A percentile compares a stretch with the other conserved stretches of the same genome.
phyloP scores from a whole-genome alignment of 2,797 vertebrate species.

The Hemitrygon akajei region DNA sequence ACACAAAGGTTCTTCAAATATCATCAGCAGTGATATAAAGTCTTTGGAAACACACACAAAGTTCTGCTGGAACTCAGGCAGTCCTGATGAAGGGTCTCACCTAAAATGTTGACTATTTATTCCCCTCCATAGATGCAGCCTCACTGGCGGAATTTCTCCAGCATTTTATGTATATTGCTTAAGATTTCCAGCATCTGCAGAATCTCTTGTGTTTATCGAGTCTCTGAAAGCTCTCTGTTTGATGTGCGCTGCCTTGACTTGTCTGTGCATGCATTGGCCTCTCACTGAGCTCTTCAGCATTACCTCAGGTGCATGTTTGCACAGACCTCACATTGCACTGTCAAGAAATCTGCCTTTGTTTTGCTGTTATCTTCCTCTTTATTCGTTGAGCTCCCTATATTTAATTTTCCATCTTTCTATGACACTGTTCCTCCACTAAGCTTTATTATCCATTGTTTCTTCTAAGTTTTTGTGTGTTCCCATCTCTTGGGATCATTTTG shows the following conservation, averaged over 20 bases:
- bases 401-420: background rate
- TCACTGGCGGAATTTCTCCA: too few relatives aligned
- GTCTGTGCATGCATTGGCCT: background rate
- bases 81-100: too few relatives aligned
- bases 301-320: background rate
- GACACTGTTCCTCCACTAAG: background rate
- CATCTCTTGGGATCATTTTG: background rate
- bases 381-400: background rate
- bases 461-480: background rate
- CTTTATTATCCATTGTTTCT: background rate
- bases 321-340: background rate
- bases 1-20: background rate
- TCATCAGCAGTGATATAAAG: background rate
- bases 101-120: too few relatives aligned
- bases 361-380: background rate
- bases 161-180: too few relatives aligned
- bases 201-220: background rate
- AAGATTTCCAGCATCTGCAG: too few relatives aligned
- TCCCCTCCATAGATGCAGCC: too few relatives aligned
- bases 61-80: too few relatives aligned
- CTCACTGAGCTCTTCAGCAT: background rate
- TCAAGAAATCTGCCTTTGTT: too few relatives aligned
- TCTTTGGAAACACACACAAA: background rate
- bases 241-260: background rate
- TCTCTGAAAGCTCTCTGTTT: background rate